A percentile compares a stretch with the other conserved stretches of the same genome.
These are phyloP conservation scores for Drosophila subsilvestris DNA, from an alignment of 2,888 invertebrate species.

Conservation along the genomic window DNA sequence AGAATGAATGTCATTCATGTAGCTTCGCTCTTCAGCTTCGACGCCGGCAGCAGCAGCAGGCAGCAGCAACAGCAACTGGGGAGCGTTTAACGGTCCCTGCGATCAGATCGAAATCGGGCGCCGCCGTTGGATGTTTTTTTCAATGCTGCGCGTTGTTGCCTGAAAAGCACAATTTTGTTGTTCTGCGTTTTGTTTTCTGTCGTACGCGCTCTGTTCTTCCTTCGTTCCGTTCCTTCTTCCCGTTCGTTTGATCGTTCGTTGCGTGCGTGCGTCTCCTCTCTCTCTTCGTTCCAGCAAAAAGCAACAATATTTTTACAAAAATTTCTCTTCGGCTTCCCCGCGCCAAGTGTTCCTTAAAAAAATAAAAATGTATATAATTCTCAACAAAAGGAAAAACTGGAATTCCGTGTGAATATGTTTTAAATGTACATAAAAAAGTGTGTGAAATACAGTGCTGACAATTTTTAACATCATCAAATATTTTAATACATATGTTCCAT, in stretches of 20 bases:
- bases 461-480: slow-evolving; percentile 33
- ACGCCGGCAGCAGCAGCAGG: slow-evolving; percentile 41
- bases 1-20: slow-evolving; percentile 66
- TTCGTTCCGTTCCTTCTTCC: neutral
- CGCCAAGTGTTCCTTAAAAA: neutral
- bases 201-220: slow-evolving; percentile 29
- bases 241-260: slow-evolving; percentile 21
- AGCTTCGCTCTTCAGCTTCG: slow-evolving; percentile 52
- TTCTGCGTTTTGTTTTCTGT: slow-evolving; percentile 28
- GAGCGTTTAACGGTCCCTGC: slow-evolving; percentile 63
- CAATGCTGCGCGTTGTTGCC: slow-evolving; percentile 52
- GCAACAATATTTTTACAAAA: slow-evolving; percentile 4
- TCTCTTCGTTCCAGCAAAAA: slow-evolving; percentile 18
- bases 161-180: slow-evolving; percentile 34
- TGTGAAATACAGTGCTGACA: slow-evolving; percentile 38
- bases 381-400: slow-evolving; percentile 1
- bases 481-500: slow-evolving; percentile 30
- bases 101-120: slow-evolving; percentile 77
- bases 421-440: slow-evolving; percentile 29
- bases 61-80: slow-evolving; percentile 49
- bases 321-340: slow-evolving; percentile 2
- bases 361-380: neutral
- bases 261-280: slow-evolving; percentile 20
- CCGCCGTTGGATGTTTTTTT: slow-evolving; percentile 65
- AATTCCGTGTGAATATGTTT: slow-evolving; percentile 38